Base-by-base conservation (phyloP, 2,113 vertebrate species). In the human region DNA sequence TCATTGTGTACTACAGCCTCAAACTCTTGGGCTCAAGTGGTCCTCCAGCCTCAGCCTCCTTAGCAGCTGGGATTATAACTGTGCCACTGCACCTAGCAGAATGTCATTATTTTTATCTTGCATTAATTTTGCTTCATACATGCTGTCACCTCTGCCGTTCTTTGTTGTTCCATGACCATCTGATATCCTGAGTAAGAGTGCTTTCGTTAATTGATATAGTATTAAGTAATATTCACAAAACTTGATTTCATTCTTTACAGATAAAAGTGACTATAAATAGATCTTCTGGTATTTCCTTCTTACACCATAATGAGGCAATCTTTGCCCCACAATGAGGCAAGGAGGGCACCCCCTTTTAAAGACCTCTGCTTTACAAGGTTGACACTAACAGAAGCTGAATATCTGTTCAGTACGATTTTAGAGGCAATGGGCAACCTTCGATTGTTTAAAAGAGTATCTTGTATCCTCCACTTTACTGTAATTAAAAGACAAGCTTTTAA, bases 401-500 rank as follows among this genome's bases (percentile, higher is more conserved):
- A 61, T 7, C 32, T 88, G 35, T 4, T 72, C 27, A 30, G 17
- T 2, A 8, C 18, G 50, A 75, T 57, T 64, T 92, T 20, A 76
- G 8, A 45, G 38, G 16, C 8, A 64, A 30, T 6, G 55, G 50
- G 52, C 64, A 59, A 48, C 38, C 13, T 61, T 23, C 43, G 38
- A 6, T 32, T 73, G 4, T 43, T 79, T n/a, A 48, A 78, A 93
- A n/a, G 17, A 30, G 0, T 2, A 52, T 25, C 16, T 17, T 17
- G 3, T 59, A 7, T 82, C 61, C 93, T 84, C n/a, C 16, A 40
- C 45, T 68, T 75, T 35, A 52, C 48, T 72, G 66, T 43, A 91
- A 68, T 79, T 73, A 82, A 94, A 94, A 81, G 55, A n/a, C 50
- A 78, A 27, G 11, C 70, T 88, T 81, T 87, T 70, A 64, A 92